phyloP scores from a whole-genome alignment of 1,140 invertebrate genomes.

The Planococcus citri region DNA sequence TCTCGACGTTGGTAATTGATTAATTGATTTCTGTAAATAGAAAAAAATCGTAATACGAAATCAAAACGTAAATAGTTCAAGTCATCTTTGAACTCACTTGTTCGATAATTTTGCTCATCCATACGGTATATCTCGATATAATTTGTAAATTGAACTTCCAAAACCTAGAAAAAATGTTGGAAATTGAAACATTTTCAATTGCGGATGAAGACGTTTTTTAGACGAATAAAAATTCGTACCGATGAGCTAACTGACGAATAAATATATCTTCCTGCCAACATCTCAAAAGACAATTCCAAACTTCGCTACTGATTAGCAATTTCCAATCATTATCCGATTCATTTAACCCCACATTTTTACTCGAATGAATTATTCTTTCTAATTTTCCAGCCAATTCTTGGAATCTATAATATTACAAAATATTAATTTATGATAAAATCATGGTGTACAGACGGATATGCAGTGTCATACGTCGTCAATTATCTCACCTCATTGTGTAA shows the following conservation, averaged over 20 bases:
- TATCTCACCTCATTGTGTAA: conserved; percentile 39
- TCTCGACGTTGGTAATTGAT: conserved; percentile 25
- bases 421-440: not conserved
- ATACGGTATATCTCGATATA: conserved; percentile 37
- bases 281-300: conserved; percentile 45
- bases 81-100: too few relatives aligned
- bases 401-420: conserved; percentile 64
- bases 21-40: conserved; percentile 5
- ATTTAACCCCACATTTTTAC: not conserved
- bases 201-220: too few relatives aligned
- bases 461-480: too few relatives aligned
- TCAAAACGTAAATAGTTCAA: not conserved
- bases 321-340: conserved; percentile 21
- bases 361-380: conserved; percentile 35
- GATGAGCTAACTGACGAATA: conserved; percentile 53
- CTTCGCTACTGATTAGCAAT: conserved; percentile 33
- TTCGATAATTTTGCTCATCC: not conserved
- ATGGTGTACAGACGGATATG: too few relatives aligned
- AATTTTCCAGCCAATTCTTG: conserved; percentile 71
- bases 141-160: conserved; percentile 78
- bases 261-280: conserved; percentile 66
- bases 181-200: not conserved
- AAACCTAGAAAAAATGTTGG: conserved; percentile 37
- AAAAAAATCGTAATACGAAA: not conserved
- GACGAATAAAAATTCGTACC: conserved; percentile 29